A percentile compares a stretch with the other conserved stretches of the same genome.
phyloP scores from a whole-genome alignment of 2,113 vertebrate species.

The Gallinago media region DNA sequence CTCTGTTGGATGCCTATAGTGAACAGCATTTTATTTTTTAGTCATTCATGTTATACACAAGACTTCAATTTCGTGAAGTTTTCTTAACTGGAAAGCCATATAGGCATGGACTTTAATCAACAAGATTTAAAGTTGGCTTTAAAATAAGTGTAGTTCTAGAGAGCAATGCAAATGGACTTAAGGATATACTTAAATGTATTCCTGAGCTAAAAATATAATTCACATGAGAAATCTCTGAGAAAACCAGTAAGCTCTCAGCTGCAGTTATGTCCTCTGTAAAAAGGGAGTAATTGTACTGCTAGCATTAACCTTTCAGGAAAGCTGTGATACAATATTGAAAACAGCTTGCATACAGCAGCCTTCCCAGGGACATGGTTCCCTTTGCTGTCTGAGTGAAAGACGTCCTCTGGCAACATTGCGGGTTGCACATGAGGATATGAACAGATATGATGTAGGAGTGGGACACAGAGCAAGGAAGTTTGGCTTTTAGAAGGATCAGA shows the following conservation, averaged over 20 bases:
- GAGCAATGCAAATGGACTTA: not conserved
- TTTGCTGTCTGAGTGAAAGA: not conserved
- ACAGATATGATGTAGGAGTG: rapidly evolving
- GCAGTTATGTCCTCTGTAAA: not conserved
- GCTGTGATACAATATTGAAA: not conserved
- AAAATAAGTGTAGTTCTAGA: not conserved
- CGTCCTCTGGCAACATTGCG: rapidly evolving
- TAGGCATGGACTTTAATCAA: not conserved
- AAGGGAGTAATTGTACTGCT: not conserved
- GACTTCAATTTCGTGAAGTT: not conserved
- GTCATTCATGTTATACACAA: not conserved
- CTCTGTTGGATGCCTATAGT: not conserved
- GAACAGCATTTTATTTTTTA: not conserved
- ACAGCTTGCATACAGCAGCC: not conserved
- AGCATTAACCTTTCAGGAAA: not conserved
- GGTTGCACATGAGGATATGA: not conserved
- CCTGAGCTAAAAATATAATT: not conserved
- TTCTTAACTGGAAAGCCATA: not conserved
- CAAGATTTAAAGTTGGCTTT: not conserved
- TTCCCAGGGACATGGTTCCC: not conserved
- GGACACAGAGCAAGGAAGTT: not conserved
- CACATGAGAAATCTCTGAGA: not conserved
- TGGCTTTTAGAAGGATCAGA: not conserved
- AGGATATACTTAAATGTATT: not conserved
- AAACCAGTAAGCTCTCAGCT: not conserved